phyloP scores from a whole-genome alignment of 1,140 invertebrate species.

The Aphidius gifuensis region DNA sequence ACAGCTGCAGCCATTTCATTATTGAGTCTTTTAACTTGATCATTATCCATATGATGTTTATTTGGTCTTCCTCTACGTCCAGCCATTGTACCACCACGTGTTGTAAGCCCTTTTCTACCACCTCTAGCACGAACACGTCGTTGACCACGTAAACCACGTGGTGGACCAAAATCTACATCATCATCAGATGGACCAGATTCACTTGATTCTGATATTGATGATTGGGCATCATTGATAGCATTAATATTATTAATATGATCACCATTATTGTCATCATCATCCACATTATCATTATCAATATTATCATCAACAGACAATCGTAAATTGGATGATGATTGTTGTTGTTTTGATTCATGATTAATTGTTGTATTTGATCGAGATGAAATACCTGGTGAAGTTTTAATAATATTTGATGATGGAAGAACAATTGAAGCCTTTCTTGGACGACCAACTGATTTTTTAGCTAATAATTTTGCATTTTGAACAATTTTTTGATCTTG shows the following conservation, averaged over 20 bases:
- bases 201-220: conserved; percentile 45
- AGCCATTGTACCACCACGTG: conserved; percentile 46
- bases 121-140: conserved; percentile 39
- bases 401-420: not conserved
- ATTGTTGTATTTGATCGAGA: too few relatives aligned
- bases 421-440: not conserved
- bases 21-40: conserved; percentile 49
- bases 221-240: conserved; percentile 19
- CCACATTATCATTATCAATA: too few relatives aligned
- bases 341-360: too few relatives aligned
- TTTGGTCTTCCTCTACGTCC: conserved; percentile 40
- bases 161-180: conserved; percentile 51
- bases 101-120: conserved; percentile 48
- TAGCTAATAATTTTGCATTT: not conserved
- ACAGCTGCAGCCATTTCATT: conserved; percentile 54
- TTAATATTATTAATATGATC: too few relatives aligned
- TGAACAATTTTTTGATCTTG: not conserved
- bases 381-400: not conserved
- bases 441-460: conserved; percentile 10
- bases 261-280: too few relatives aligned
- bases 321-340: too few relatives aligned
- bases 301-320: too few relatives aligned
- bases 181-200: conserved; percentile 48
- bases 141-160: conserved; percentile 39
- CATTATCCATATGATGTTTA: conserved; percentile 45